phyloP scores from a whole-genome alignment of 2,888 invertebrate genomes.

The Apodemia duryi region DNA sequence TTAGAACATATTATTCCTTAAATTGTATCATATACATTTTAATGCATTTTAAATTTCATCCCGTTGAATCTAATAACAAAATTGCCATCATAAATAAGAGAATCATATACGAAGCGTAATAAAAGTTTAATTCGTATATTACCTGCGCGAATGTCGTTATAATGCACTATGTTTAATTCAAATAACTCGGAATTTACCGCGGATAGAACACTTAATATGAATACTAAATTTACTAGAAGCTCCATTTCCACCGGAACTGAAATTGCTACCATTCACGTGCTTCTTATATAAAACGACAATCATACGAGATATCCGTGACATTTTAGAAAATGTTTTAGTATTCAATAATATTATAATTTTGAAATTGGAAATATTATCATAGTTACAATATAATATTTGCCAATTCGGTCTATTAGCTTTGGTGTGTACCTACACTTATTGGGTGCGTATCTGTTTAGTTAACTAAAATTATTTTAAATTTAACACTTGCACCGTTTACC shows the following conservation, averaged over 20 bases:
- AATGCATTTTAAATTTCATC: conserved; percentile 15
- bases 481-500: no score
- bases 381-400: no score
- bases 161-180: conserved; percentile 60
- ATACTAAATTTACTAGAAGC: conserved; percentile 26
- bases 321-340: neutral
- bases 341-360: no score
- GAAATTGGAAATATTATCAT: no score
- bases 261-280: neutral
- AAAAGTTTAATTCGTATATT: conserved; percentile 24
- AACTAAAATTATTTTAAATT: no score
- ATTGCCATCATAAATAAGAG: conserved; percentile 4
- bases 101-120: conserved; percentile 7
- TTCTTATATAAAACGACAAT: conserved; percentile 4
- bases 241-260: conserved; percentile 17
- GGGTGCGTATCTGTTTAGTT: no score
- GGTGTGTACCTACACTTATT: no score
- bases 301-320: neutral
- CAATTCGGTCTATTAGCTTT: no score
- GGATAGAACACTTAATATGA: conserved; percentile 32
- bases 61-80: conserved; percentile 12
- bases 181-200: conserved; percentile 40
- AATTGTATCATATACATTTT: neutral
- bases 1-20: neutral
- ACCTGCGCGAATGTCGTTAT: conserved; percentile 72